These are phyloP conservation scores for Montipora sp. DNA, from an alignment of 64 coral and sea anemone species.

Conservation along the genomic window DNA sequence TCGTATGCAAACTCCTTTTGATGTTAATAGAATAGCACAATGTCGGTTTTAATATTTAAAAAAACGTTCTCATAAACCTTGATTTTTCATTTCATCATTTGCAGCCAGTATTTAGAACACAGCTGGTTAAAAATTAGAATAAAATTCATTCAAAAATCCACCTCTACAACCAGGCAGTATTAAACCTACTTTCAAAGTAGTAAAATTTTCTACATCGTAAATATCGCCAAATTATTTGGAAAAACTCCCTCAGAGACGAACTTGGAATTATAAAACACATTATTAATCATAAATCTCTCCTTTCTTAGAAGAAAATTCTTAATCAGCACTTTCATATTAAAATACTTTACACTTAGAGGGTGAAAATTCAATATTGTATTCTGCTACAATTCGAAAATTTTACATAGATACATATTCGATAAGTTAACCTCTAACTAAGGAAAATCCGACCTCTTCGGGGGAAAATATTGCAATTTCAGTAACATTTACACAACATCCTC, in stretches of 20 bases:
- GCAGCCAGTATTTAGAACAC: slow-evolving; percentile 80
- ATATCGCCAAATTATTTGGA: slow-evolving; percentile 72
- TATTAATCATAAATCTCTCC: slow-evolving; percentile 92
- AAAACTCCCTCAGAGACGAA: slow-evolving; percentile 85
- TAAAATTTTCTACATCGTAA: slow-evolving; percentile 82
- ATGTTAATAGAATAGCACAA: slow-evolving; percentile 63
- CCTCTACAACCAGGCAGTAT: slow-evolving; percentile 80
- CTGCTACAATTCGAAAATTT: slow-evolving; percentile 99
- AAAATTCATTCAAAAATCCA: slow-evolving; percentile 95
- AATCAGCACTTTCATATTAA: slow-evolving; percentile 99
- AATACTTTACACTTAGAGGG: slow-evolving; percentile 99
- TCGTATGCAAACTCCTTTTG: slow-evolving; percentile 78
- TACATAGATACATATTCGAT: slow-evolving; percentile 99
- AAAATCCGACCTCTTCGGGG: slow-evolving; percentile 77
- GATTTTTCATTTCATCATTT: slow-evolving; percentile 72
- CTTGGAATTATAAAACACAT: slow-evolving; percentile 77
- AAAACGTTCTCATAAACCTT: slow-evolving; percentile 89
- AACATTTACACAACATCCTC: slow-evolving; percentile 82
- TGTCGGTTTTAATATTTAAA: slow-evolving; percentile 85
- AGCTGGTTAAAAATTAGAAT: slow-evolving; percentile 92
- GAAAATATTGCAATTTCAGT: slow-evolving; percentile 84
- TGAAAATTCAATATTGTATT: slow-evolving; percentile 98
- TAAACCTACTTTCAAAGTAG: slow-evolving; percentile 99
- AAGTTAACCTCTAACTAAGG: slow-evolving; percentile 82
- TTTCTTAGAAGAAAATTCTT: slow-evolving; percentile 79